Percentiles rank a stretch among this genome's conserved stretches.
phyloP scores from a whole-genome alignment of 2,113 vertebrate species.

The Ramphastos sulfuratus region DNA sequence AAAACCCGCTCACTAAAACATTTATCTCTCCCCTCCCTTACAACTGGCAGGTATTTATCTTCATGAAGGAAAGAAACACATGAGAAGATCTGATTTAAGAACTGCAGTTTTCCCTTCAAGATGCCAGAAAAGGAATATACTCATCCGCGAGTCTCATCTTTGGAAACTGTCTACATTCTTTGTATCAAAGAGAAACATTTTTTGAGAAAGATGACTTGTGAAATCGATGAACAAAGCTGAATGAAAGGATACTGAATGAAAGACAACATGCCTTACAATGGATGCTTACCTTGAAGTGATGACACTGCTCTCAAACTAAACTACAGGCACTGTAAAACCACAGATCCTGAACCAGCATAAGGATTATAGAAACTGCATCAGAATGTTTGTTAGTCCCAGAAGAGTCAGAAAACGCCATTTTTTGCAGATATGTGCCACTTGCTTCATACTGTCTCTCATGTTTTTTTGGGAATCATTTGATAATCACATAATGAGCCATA shows the following conservation, averaged over 20 bases:
- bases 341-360: slow-evolving; percentile 23
- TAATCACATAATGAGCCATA: slow-evolving; percentile 81
- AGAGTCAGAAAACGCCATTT: slow-evolving; percentile 84
- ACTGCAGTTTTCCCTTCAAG: neutral
- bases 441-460: slow-evolving; percentile 84
- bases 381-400: slow-evolving; percentile 85
- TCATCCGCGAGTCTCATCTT: neutral
- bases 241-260: neutral
- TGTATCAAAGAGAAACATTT: neutral
- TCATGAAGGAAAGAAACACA: neutral
- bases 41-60: neutral
- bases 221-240: slow-evolving; percentile 17
- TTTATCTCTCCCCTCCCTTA: neutral
- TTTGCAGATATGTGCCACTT: slow-evolving; percentile 80
- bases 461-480: slow-evolving; percentile 84
- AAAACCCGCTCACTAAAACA: neutral
- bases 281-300: slow-evolving; percentile 35
- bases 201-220: slow-evolving; percentile 41
- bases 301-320: slow-evolving; percentile 9
- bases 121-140: slow-evolving; percentile 8
- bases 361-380: slow-evolving; percentile 67
- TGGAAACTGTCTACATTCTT: neutral
- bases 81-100: neutral
- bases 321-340: slow-evolving; percentile 21
- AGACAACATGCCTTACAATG: slow-evolving; percentile 42